Percentiles rank a stretch among this genome's conserved stretches.
These are phyloP conservation scores for Crenichthys baileyi DNA, from an alignment of 2,797 vertebrate species.

Conservation along the genomic window DNA sequence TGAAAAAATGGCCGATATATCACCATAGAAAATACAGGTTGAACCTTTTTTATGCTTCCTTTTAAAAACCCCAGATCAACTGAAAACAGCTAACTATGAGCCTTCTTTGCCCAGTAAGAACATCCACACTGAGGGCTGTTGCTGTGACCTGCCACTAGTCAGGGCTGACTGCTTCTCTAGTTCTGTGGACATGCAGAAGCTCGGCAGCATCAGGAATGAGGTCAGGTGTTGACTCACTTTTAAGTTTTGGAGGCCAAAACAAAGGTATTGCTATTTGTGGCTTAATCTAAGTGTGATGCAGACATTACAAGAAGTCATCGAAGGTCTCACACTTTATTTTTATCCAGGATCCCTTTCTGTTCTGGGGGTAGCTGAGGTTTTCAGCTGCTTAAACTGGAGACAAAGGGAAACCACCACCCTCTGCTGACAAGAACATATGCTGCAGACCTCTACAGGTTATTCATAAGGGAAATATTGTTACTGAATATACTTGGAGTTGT, in stretches of 20 bases:
- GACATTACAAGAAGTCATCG: neutral
- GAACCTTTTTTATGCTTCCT: neutral
- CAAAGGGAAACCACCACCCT: neutral
- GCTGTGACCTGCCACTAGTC: too few species aligned
- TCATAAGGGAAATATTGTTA: too few species aligned
- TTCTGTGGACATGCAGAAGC: neutral
- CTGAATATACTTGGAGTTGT: neutral
- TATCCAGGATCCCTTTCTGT: neutral
- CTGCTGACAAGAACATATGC: neutral
- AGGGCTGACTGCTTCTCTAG: neutral
- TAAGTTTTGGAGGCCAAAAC: neutral
- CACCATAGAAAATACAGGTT: neutral
- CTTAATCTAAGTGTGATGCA: too few species aligned
- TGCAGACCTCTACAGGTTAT: neutral
- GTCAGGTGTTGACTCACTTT: neutral
- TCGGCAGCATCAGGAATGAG: neutral
- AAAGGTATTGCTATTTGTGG: neutral
- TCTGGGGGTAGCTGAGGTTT: neutral
- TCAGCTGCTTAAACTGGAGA: neutral
- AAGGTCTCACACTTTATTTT: neutral
- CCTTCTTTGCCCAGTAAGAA: too few species aligned
- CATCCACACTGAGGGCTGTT: too few species aligned
- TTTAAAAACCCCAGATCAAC: too few species aligned
- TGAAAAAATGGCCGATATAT: neutral
- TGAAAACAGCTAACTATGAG: too few species aligned